Evolutionary conservation across 2,888 invertebrate genomes (phyloP).

Genomic region (Idaea biselata): DNA sequence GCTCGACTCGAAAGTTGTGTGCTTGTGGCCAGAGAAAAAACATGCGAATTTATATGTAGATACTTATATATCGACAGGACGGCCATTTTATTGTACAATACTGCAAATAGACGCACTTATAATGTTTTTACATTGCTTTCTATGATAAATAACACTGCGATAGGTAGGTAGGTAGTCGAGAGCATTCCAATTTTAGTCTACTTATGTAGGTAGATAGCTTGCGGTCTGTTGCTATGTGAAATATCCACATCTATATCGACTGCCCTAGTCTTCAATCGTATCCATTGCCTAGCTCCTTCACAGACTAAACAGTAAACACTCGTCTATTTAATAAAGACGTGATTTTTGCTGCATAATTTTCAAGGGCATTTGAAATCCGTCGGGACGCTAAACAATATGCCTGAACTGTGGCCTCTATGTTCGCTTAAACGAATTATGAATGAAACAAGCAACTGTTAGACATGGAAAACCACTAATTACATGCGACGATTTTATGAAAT

Average conservation of each 20-base stretch:
- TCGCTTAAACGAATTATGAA: constrained; percentile 62
- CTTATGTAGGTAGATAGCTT: constrained; percentile 41
- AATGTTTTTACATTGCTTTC: constrained; percentile 66
- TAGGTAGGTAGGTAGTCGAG: constrained; percentile 39
- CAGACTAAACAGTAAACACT: constrained; percentile 32
- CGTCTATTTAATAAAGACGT: constrained; percentile 56
- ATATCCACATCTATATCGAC: constrained; percentile 24
- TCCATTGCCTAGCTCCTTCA: constrained; percentile 43
- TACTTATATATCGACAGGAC: constrained; percentile 23
- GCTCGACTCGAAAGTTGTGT: constrained; percentile 33
- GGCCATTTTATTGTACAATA: constrained; percentile 48
- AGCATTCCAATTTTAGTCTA: constrained; percentile 72
- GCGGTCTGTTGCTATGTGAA: constrained; percentile 60
- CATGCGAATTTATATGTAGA: constrained; percentile 19
- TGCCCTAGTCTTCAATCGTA: constrained; percentile 49
- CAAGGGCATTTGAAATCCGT: constrained; percentile 69
- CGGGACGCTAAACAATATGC: constrained; percentile 28
- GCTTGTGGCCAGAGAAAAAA: constrained; percentile 24
- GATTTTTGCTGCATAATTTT: constrained; percentile 79
- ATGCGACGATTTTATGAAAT: constrained; percentile 53
- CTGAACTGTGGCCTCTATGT: constrained; percentile 33
- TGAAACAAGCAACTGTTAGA: constrained; percentile 56
- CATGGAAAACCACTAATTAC: constrained; percentile 48
- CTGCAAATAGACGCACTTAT: constrained; percentile 44
- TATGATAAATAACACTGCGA: constrained; percentile 32